Percentiles rank a stretch among this genome's conserved stretches.
Conservation (phyloP, 2,888 invertebrate species). For the Diachrysia chrysitis region DNA sequence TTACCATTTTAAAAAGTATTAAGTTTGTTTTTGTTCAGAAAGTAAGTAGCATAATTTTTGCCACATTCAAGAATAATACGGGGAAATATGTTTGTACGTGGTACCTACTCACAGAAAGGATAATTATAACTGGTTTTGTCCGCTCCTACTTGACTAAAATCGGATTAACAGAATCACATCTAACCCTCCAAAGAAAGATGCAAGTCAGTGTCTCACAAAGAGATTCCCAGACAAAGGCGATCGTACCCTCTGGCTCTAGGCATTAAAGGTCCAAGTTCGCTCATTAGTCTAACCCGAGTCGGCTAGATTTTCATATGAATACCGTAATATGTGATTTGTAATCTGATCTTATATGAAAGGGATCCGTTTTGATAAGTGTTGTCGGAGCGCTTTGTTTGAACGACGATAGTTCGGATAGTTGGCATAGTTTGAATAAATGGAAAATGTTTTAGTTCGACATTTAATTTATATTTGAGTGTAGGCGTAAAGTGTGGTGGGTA, state of each 20-base stretch:
- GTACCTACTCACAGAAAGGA: too few species aligned
- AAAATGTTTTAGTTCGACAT: neutral
- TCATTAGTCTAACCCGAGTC: constrained; percentile 33
- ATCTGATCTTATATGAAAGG: constrained; percentile 11
- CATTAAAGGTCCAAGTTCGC: constrained; percentile 39
- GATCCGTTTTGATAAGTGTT: neutral
- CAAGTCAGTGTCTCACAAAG: neutral
- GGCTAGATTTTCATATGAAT: constrained; percentile 2
- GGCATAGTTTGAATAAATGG: neutral
- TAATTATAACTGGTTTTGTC: too few species aligned
- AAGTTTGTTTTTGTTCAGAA: too few species aligned
- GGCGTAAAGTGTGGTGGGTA: neutral
- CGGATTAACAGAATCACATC: neutral
- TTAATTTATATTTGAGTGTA: neutral
- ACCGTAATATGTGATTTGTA: constrained; percentile 8
- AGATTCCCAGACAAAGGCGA: neutral
- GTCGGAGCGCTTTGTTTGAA: neutral
- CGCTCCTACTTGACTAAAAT: neutral
- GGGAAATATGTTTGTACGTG: too few species aligned
- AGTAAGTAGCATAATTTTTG: too few species aligned
- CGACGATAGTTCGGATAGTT: neutral
- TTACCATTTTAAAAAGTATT: too few species aligned
- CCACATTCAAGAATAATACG: too few species aligned
- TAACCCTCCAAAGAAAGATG: neutral
- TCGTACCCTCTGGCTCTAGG: constrained; percentile 5